Conservation (phyloP, 2,113 vertebrate genomes). For the Elaphurus davidianus region DNA sequence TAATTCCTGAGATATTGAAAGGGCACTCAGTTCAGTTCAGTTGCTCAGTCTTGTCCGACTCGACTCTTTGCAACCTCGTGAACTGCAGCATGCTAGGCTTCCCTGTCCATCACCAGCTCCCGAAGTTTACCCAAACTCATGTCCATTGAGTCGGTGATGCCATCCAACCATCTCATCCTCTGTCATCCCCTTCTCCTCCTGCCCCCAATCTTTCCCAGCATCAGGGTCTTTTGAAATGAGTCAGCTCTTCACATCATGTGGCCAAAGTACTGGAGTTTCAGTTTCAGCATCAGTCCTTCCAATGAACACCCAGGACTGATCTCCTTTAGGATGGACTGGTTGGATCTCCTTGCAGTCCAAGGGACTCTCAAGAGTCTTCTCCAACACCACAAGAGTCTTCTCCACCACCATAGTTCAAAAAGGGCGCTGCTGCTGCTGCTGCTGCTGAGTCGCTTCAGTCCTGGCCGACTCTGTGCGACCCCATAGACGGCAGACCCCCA, state of each 20-base stretch:
- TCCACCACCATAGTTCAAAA: not conserved
- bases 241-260: not conserved
- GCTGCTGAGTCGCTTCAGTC: too few relatives aligned
- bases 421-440: not conserved
- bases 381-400: not conserved
- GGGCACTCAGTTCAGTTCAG: not conserved
- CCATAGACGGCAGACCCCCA: too few relatives aligned
- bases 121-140: not conserved
- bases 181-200: not conserved
- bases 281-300: not conserved
- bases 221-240: not conserved
- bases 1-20: not conserved
- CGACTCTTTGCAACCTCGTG: fast-evolving
- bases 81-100: not conserved
- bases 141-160: not conserved
- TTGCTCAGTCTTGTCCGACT: fast-evolving
- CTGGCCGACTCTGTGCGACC: too few relatives aligned
- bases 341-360: not conserved
- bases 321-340: not conserved
- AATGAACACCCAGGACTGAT: not conserved
- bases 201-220: not conserved
- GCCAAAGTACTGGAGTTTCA: not conserved
- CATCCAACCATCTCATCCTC: not conserved
- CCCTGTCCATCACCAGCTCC: not conserved
- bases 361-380: not conserved